phyloP scores from a whole-genome alignment of 2,888 invertebrate species.

The Leucophora obtusa region DNA sequence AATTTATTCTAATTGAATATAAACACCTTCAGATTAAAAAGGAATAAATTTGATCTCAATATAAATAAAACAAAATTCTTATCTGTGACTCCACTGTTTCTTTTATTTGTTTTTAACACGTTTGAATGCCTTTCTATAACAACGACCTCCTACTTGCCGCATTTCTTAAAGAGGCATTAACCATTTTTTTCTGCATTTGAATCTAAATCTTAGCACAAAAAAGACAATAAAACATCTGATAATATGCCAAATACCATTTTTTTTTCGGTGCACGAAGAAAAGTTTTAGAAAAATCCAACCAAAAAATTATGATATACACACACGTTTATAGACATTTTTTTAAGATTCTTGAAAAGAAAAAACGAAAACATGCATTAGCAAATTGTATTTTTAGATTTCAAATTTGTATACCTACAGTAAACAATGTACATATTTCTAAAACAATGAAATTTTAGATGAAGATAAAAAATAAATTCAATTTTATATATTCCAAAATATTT shows the following conservation, averaged over 20 bases:
- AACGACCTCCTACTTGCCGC: slow-evolving; percentile 63
- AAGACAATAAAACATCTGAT: background rate
- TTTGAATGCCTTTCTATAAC: slow-evolving; percentile 62
- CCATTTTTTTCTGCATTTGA: background rate
- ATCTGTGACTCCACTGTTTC: slow-evolving; percentile 24
- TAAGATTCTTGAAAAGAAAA: background rate
- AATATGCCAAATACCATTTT: slow-evolving; percentile 21
- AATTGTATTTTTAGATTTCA: slow-evolving; percentile 49
- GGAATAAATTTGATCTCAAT: too few species aligned
- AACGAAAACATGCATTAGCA: background rate
- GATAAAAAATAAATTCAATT: background rate
- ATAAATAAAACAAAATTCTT: background rate
- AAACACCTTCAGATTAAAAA: too few species aligned
- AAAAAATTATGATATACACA: slow-evolving; percentile 14
- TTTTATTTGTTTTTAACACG: slow-evolving; percentile 41
- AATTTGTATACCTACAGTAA: slow-evolving; percentile 14
- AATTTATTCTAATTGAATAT: too few species aligned
- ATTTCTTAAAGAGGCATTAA: slow-evolving; percentile 18
- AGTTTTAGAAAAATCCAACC: slow-evolving; percentile 13
- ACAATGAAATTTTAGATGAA: too few species aligned
- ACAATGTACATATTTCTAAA: background rate
- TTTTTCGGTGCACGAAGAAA: background rate
- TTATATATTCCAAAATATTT: background rate
- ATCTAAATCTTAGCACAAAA: background rate
- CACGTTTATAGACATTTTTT: background rate